Conservation (phyloP, 2,888 invertebrate genomes). For the Oxytorus armatus region DNA sequence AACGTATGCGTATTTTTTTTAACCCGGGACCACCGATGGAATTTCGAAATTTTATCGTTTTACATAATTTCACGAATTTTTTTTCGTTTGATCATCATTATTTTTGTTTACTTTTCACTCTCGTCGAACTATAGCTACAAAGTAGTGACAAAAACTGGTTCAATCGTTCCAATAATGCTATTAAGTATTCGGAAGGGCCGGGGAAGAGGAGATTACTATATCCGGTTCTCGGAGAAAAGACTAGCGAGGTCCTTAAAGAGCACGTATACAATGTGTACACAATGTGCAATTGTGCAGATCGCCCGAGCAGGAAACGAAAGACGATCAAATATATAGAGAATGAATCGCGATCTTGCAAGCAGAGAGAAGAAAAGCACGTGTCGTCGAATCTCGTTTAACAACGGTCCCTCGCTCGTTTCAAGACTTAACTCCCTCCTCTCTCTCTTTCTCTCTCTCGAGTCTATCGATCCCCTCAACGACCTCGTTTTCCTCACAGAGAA, state of each 20-base stretch:
- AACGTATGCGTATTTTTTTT: constrained; percentile 22
- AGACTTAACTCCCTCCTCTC: constrained; percentile 3
- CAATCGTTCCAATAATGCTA: constrained; percentile 55
- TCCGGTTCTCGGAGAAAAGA: constrained; percentile 61
- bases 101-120: constrained; percentile 11
- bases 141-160: constrained; percentile 57
- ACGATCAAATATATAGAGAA: constrained; percentile 62
- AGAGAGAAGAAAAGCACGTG: constrained; percentile 56
- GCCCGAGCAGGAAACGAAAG: constrained; percentile 46
- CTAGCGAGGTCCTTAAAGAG: constrained; percentile 58
- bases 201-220: constrained; percentile 18
- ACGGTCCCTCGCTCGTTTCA: constrained; percentile 46
- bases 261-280: constrained; percentile 20
- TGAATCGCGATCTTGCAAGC: constrained; percentile 50
- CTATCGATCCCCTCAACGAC: constrained; percentile 55
- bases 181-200: constrained; percentile 39
- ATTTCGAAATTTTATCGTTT: not conserved
- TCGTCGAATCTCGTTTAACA: constrained; percentile 66
- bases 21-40: constrained; percentile 38
- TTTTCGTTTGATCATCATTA: not conserved
- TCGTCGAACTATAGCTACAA: constrained; percentile 26
- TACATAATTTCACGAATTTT: not conserved
- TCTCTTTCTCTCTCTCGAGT: constrained; percentile 20
- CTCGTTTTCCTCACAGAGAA: constrained; percentile 61
- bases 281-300: constrained; percentile 42